phyloP scores from a whole-genome alignment of 2,113 vertebrate genomes.

The Hippocampus zosterae region DNA sequence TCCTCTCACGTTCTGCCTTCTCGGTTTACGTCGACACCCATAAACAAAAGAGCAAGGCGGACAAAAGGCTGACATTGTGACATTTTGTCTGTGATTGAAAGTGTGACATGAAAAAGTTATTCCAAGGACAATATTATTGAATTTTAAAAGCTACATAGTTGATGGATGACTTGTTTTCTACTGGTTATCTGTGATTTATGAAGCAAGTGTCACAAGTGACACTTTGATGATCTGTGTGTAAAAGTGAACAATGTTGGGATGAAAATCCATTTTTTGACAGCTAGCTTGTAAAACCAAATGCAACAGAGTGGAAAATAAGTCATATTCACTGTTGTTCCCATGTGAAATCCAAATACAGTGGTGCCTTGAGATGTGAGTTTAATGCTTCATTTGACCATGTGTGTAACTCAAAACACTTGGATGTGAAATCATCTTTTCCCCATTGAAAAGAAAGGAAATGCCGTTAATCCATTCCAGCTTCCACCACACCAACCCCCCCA shows the following conservation, averaged over 20 bases:
- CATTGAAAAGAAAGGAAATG: no score
- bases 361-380: no score
- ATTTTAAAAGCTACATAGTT: constrained; percentile 4
- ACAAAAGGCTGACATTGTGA: constrained; percentile 31
- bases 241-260: background rate
- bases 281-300: background rate
- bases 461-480: no score
- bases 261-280: background rate
- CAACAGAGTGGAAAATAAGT: no score
- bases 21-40: constrained; percentile 63
- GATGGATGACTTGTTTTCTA: background rate
- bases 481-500: no score
- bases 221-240: background rate
- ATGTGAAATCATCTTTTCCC: no score
- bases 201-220: background rate
- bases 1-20: constrained; percentile 30
- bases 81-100: background rate
- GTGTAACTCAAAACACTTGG: no score
- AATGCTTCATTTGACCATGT: no score
- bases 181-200: background rate
- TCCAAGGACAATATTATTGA: background rate
- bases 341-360: no score
- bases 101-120: background rate
- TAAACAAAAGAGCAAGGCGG: constrained; percentile 52
- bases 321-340: no score